A percentile compares a stretch with the other conserved stretches of the same genome.
Conservation (phyloP, 2,113 vertebrate genomes). For the Stomatorhinus ivindoensis region DNA sequence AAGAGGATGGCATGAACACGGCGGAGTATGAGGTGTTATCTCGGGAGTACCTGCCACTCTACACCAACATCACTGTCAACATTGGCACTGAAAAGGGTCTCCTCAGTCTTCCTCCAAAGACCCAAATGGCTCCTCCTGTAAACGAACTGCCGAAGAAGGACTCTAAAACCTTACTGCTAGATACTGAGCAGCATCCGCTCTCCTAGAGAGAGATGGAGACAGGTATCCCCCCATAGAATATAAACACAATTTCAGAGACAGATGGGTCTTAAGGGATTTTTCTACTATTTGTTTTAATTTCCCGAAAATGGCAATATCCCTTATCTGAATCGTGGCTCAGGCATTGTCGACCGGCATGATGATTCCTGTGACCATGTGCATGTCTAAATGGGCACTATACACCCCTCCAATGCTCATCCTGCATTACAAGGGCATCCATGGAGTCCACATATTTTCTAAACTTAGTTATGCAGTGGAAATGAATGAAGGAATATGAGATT, state of each 20-base stretch:
- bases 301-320: background rate
- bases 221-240: background rate
- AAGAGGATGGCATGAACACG: conserved; percentile 59
- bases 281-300: background rate
- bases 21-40: conserved; percentile 57
- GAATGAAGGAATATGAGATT: conserved; percentile 41
- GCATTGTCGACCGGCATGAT: background rate
- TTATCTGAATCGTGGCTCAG: background rate
- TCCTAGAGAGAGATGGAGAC: background rate
- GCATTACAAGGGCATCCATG: background rate
- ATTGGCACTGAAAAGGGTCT: conserved; percentile 53
- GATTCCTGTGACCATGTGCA: background rate
- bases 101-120: background rate
- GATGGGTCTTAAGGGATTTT: background rate
- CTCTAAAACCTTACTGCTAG: background rate
- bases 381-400: background rate
- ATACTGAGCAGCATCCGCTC: conserved; percentile 3
- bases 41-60: conserved; percentile 58
- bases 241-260: background rate
- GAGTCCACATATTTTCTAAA: conserved; percentile 16
- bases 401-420: background rate
- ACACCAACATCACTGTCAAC: conserved; percentile 71
- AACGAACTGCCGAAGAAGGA: background rate
- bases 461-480: conserved; percentile 17
- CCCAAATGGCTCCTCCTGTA: background rate